phyloP scores from a whole-genome alignment of 2,888 invertebrate genomes.

The Oscheius myriophilus region DNA sequence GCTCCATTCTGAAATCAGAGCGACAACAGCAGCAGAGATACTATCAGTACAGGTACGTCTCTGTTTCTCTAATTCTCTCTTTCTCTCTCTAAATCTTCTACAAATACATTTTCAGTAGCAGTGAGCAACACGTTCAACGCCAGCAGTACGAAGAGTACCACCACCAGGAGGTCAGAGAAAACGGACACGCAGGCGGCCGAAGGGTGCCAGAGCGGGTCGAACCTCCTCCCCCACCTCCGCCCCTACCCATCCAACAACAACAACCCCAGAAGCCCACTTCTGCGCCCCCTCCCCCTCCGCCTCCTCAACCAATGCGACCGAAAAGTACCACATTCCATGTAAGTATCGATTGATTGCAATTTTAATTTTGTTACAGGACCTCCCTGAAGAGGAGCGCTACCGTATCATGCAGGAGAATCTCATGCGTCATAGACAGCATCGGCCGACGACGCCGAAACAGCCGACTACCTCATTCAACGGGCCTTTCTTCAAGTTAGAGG shows the following conservation, averaged over 20 bases:
- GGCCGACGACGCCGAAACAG: constrained; percentile 44
- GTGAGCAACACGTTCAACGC: constrained; percentile 15
- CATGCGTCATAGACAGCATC: constrained; percentile 53
- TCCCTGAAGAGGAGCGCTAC: constrained; percentile 56
- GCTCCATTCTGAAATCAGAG: constrained; percentile 47
- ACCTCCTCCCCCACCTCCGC: constrained; percentile 29
- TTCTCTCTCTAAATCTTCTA: background rate
- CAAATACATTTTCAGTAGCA: constrained; percentile 11
- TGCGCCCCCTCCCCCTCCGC: constrained; percentile 25
- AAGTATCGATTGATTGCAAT: background rate
- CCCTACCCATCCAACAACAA: constrained; percentile 18
- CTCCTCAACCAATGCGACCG: constrained; percentile 47
- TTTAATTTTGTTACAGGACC: constrained; percentile 41
- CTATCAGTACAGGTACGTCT: constrained; percentile 16
- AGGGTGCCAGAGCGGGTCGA: constrained; percentile 5
- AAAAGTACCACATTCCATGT: constrained; percentile 29
- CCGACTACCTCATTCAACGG: constrained; percentile 64
- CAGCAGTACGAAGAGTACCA: constrained; percentile 30
- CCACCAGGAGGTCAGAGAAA: constrained; percentile 20
- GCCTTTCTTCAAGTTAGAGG: constrained; percentile 68
- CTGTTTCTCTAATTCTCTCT: no score
- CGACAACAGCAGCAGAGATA: constrained; percentile 26
- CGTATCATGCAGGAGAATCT: constrained; percentile 67
- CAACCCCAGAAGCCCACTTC: constrained; percentile 8
- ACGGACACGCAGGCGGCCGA: constrained; percentile 13